Base-by-base conservation (phyloP, 2,797 vertebrate genomes). In the Lacerta viridis region DNA sequence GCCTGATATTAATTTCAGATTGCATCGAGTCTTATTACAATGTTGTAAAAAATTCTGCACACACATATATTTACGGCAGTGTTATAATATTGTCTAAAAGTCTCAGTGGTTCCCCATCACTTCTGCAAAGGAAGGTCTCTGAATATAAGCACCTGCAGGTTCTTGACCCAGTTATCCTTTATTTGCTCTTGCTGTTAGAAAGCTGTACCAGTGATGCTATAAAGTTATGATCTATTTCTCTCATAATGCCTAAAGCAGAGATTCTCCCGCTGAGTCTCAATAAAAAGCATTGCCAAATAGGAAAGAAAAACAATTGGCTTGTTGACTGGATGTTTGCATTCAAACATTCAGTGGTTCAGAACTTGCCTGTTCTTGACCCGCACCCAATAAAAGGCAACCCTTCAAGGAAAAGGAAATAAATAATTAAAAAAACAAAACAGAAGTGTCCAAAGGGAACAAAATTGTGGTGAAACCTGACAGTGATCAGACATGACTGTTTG, bases 121-220 rank as follows among this genome's bases (percentile, higher is more conserved):
- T 39, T 59, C 71, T 84, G n/a, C 43, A 84, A 72, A 36, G 33
- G 20, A 74, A 72, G 33, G 13, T 13, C 33, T 75, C 33, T 41
- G 71, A 75, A 61, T 27, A 84, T 9, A 23, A 76, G 43, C 36
- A 77, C 84, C 39, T 66, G 39, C 27, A 7, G 72, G 59, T 64
- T 66, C 72, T 77, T 85, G 55, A 76, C 84, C 36, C 27, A 85
- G 55, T 77, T 85, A 64, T 20, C 50, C 11, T 78, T 29, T 69
- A 46, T 77, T 77, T 46, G 84, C 76, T 41, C 39, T 85, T 41
- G n/a, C 55, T 33, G 25, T 75, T 84, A 36, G 46, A 84, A 84
- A 39, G 33, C 41, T 41, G 36, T 36, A 64, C 11, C 39, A 29
- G 29, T 18, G 64, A 27, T 23, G 27, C 36, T 43, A 4, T 43